Conservation (phyloP, 1,140 invertebrate species). For the Papilio machaon region DNA sequence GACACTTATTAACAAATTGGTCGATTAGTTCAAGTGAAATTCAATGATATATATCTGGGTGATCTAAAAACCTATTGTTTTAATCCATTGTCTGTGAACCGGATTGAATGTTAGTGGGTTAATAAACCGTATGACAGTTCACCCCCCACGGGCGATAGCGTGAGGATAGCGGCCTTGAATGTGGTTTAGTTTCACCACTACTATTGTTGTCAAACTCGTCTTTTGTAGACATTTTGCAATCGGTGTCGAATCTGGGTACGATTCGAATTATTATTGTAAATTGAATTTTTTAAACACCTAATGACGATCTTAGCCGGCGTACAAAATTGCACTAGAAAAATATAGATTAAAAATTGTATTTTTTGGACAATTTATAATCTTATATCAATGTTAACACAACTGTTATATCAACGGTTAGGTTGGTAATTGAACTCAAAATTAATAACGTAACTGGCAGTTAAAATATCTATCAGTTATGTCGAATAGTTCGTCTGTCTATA, state of each 20-base stretch:
- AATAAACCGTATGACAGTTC: slow-evolving; percentile 47
- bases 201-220: slow-evolving; percentile 28
- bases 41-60: slow-evolving; percentile 20
- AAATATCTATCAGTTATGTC: no score
- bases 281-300: neutral
- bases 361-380: no score
- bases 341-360: no score
- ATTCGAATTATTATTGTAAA: neutral
- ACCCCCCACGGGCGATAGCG: slow-evolving; percentile 38
- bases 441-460: no score
- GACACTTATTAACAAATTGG: neutral
- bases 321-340: no score
- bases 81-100: slow-evolving; percentile 39
- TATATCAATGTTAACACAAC: no score
- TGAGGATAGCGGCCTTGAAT: slow-evolving; percentile 50
- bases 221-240: slow-evolving; percentile 14
- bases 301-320: no score
- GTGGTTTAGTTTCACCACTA: slow-evolving; percentile 26
- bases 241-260: neutral
- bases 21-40: slow-evolving; percentile 23
- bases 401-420: no score
- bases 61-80: slow-evolving; percentile 34
- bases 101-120: slow-evolving; percentile 49
- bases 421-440: no score
- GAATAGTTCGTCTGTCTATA: neutral